Evolutionary conservation across 2,797 vertebrate genomes (phyloP), one percentile per base, ranked within the genome.

Genomic region (Hemibagrus guttatus): DNA sequence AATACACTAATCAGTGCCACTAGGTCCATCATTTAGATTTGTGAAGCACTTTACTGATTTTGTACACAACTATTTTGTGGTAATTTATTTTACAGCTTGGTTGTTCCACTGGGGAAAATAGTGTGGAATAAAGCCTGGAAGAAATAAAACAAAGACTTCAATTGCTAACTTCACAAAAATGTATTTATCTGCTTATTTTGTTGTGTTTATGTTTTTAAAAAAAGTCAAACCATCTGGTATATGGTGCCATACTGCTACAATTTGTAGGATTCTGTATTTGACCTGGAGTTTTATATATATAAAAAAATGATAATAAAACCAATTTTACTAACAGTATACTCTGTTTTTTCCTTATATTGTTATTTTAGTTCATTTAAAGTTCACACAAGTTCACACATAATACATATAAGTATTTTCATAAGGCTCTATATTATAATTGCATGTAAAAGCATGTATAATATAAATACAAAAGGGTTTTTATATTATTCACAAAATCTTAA

Each of bases 1-100:
- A 88, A 80, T 81, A 84, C 13, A 84, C 59, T 82, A 89, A 86
- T 72, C 39, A 63, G 63, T 68, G 52, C 56, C 46, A 66, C 31
- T 82, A 84, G 61, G 39, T 74, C 14, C 46, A 52, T 81, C 52
- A 72, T n/a, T 83, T 49, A 84, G 16, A 87, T 84, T 85, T 89
- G 31, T 85, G 28, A 56, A 71, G 83, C 79, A 88, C 85, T 89
- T 87, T 89, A 69, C 52, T 85, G 31, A 86, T 88, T 84, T 89
- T 84, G 56, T 71, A 86, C 74, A 59, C 6, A 68, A 78, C 23
- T 83, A 21, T 56, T 61, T 87, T 54, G 64, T 85, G 42, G 59
- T 54, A 83, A 85, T 82, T 86, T 87, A 83, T 86, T 88, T 46
- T 83, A 58, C 52, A 39, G 49, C 16, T 72, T 87, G 56, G 19